Base-by-base conservation (phyloP, 2,888 invertebrate species). In the Ormyrus labotus region DNA sequence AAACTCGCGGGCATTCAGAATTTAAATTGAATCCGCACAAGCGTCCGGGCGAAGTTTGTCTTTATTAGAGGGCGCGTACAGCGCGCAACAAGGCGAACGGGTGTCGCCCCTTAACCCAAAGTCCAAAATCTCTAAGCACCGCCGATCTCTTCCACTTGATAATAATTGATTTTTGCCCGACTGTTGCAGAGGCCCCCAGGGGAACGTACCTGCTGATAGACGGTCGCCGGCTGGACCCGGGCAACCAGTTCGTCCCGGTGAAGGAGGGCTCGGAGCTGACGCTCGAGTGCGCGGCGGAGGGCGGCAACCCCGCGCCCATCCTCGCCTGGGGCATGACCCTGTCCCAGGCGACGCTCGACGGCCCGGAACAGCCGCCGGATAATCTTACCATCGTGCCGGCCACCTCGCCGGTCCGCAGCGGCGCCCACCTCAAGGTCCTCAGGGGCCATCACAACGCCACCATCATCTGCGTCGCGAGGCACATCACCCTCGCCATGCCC, bases 391-490 rank as follows among this genome's bases (percentile, higher is more conserved):
- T 90, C 75, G 84, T 90, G 70, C 87, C 89, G 60, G 84, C 87
- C 78, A 87, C 86, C 57, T 85, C 87, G 75, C 87, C 85, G 84
- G 89, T 88, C 84, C 88, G 90, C 84, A 94, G 94, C 87, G 93
- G 95, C 86, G 92, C 96, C 83, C 92, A 95, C 89, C 91, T 95
- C 90, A 93, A 94, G 81, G 96, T 96, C 65, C 94, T 96, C 82
- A 93, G 97, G 60, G 96, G 96, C 82, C 95, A 97, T 88, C 97
- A 97, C 92, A 96, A 97, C 91, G 96, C 96, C 63, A 95, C 96
- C 74, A 94, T 97, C 81, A 93, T 95, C 83, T 97, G 97, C 89
- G 93, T 94, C 84, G 96, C 96, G 84, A 93, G 94, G 83, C 97
- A 97, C 91, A 89, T 92, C 81, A 92, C 94, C 7, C 89, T 94